A percentile compares a stretch with the other conserved stretches of the same genome.
Conservation (phyloP, 2,797 vertebrate species). For the Echeneis naucrates region DNA sequence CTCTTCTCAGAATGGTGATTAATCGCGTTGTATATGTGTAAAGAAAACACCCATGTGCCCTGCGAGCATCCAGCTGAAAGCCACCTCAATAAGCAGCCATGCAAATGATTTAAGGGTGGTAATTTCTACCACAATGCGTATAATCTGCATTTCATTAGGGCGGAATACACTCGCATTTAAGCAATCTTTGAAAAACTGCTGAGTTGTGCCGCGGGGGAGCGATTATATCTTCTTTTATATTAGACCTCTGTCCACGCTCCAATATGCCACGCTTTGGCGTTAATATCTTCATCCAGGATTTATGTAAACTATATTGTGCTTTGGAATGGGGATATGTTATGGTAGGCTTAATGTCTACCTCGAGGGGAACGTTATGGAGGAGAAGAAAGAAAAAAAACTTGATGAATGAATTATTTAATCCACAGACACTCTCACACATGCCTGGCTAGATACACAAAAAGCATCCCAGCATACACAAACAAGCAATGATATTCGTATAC, state of each 20-base stretch:
- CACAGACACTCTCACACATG: slow-evolving; percentile 11
- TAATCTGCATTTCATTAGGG: slow-evolving; percentile 65
- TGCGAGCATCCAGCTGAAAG: slow-evolving; percentile 40
- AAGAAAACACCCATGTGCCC: slow-evolving; percentile 56
- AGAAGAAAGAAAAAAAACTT: not conserved
- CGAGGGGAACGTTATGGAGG: slow-evolving; percentile 6
- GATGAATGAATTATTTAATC: slow-evolving; percentile 21
- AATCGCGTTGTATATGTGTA: slow-evolving; percentile 57
- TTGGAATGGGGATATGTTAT: slow-evolving; percentile 18
- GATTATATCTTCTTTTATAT: slow-evolving; percentile 61
- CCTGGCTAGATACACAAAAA: not conserved
- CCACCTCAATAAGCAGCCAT: slow-evolving; percentile 48
- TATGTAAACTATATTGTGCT: slow-evolving; percentile 41
- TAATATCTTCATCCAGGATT: slow-evolving; percentile 54
- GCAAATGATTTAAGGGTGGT: slow-evolving; percentile 60
- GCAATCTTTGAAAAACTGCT: slow-evolving; percentile 23
- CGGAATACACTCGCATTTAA: slow-evolving; percentile 43
- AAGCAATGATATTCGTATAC: slow-evolving; percentile 17
- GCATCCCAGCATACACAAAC: not conserved
- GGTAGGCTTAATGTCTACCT: slow-evolving; percentile 45
- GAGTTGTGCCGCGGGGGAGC: slow-evolving; percentile 43
- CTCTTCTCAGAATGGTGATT: slow-evolving; percentile 57
- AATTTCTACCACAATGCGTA: slow-evolving; percentile 47
- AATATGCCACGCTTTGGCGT: slow-evolving; percentile 34
- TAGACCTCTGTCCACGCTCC: slow-evolving; percentile 34